Evolutionary conservation across 2,888 invertebrate genomes (phyloP).

Genomic region (Hypolimnas misippus): DNA sequence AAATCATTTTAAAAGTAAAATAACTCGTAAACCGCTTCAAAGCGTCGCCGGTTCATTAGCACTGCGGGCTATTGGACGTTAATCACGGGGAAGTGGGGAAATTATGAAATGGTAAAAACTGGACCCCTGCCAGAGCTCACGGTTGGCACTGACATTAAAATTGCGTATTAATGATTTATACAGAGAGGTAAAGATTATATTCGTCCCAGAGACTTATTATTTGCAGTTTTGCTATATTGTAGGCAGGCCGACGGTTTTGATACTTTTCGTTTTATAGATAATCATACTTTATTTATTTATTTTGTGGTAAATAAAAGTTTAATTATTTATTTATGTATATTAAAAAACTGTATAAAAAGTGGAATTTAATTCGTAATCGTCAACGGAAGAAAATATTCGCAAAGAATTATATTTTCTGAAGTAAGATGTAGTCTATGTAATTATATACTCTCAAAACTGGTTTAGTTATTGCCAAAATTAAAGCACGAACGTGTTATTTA

Average conservation of each 20-base stretch:
- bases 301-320: too few species aligned
- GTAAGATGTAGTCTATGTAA: too few species aligned
- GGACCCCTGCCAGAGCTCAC: slow-evolving; percentile 32
- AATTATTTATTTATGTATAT: too few species aligned
- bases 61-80: slow-evolving; percentile 15
- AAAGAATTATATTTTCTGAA: too few species aligned
- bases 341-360: too few species aligned
- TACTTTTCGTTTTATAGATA: too few species aligned
- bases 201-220: neutral
- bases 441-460: too few species aligned
- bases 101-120: slow-evolving; percentile 33
- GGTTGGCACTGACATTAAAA: slow-evolving; percentile 24
- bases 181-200: neutral
- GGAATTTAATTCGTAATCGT: too few species aligned
- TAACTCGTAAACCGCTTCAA: slow-evolving; percentile 6
- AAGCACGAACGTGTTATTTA: too few species aligned
- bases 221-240: neutral
- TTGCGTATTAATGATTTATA: slow-evolving; percentile 8
- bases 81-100: slow-evolving; percentile 27
- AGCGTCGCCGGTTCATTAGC: slow-evolving; percentile 30
- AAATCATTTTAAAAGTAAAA: slow-evolving; percentile 3
- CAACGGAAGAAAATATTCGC: too few species aligned
- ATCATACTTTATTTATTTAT: too few species aligned
- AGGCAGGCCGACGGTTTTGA: neutral
- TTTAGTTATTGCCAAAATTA: too few species aligned